These are phyloP conservation scores for Chelonus formosanus DNA, from an alignment of 2,888 invertebrate genomes.

Conservation along the genomic window DNA sequence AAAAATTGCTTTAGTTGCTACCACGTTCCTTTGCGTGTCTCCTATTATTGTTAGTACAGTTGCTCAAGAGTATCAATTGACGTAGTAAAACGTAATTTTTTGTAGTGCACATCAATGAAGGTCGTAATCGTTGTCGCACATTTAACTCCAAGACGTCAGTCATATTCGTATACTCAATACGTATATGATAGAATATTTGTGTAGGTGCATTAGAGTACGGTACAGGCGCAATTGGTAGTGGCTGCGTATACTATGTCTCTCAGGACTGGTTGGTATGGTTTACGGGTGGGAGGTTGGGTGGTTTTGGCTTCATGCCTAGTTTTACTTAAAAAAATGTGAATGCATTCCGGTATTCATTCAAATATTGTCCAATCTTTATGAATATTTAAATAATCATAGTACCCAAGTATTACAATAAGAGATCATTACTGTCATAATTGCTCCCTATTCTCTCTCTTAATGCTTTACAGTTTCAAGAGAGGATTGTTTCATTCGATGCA, in stretches of 20 bases:
- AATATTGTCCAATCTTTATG: slow-evolving; percentile 42
- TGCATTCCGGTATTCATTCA: slow-evolving; percentile 52
- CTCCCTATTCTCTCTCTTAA: too few relatives aligned
- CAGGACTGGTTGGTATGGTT: slow-evolving; percentile 2
- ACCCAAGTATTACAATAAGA: too few relatives aligned
- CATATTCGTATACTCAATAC: background rate
- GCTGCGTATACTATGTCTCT: background rate
- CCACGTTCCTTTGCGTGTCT: slow-evolving; percentile 3
- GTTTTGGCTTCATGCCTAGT: slow-evolving; percentile 9
- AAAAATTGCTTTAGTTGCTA: too few relatives aligned
- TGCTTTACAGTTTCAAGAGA: too few relatives aligned
- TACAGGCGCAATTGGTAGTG: background rate
- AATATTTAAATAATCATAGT: too few relatives aligned
- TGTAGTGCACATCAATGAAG: slow-evolving; percentile 16
- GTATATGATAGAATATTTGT: background rate
- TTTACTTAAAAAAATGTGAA: slow-evolving; percentile 43
- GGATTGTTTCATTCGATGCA: too few relatives aligned
- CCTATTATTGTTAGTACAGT: slow-evolving; percentile 8
- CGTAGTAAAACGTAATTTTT: slow-evolving; percentile 12
- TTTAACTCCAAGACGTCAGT: background rate
- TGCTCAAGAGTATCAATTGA: slow-evolving; percentile 1
- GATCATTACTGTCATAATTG: too few relatives aligned
- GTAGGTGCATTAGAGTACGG: slow-evolving; percentile 12
- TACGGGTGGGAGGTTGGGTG: background rate
- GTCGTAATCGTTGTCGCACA: slow-evolving; percentile 3